Base-by-base conservation (phyloP, 2,797 vertebrate species). In the Manis crassicaudata region DNA sequence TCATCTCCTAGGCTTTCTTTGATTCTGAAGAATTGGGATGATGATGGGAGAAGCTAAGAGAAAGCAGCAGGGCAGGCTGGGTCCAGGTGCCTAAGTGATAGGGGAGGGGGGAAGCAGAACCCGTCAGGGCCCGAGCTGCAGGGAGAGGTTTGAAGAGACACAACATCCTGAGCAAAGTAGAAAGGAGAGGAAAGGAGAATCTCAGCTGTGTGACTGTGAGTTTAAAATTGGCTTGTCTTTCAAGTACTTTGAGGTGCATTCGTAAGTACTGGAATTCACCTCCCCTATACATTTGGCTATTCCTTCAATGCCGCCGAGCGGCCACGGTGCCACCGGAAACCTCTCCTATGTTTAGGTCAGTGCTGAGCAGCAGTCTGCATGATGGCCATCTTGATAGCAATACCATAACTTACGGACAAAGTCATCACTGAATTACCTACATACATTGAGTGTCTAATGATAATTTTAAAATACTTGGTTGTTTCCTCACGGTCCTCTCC, bases 401-500 rank as follows among this genome's bases (percentile, higher is more conserved):
- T 52, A 21, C 65, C 25, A 43, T 12, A 21, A 50, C 25, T 67
- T 72, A 11, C 52, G 21, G 63, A 17, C 95, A 88, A 52, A 35
- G 29, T 35, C 86, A 46, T 68, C n/a, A 23, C 27, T 56, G 75
- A 96, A n/a, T 88, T 80, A 56, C 62, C 77, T 46, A 65, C 87
- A 60, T 58, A 79, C 25, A 90, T 58, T 54, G 65, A 70, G 23
- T 65, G 7, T 32, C 50, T 17, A 37, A 7, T 35, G 37, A 40
- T 70, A 63, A 75, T 79, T 88, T 43, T 23, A 92, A 95, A 80
- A 21, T 82, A 37, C 27, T 73, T 62, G 3, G 46, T 70, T 88
- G 52, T 29, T 3, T 14, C 11, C 18, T 23, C 8, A 40, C 76
- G 3, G 3, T 77, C 35, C 37, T 88, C 37, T 32, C 29, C 17